Evolutionary conservation across 2,797 vertebrate species (phyloP).

Genomic region (Petrocephalus sullivani): DNA sequence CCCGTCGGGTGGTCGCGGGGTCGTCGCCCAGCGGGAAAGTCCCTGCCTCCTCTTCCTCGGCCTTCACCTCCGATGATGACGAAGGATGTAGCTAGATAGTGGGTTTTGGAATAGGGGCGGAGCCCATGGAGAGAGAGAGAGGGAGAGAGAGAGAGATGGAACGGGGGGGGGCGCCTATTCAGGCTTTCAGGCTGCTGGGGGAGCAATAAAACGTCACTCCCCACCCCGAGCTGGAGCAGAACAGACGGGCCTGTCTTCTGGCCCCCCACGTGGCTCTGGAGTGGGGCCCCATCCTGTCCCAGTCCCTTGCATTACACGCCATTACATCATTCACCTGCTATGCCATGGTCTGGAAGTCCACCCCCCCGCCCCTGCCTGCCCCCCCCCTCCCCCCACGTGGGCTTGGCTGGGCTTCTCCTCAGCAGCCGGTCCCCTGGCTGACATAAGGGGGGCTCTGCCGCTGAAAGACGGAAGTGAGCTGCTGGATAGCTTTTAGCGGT

Average conservation of each 20-base stretch:
- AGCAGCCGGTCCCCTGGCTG: slow-evolving; percentile 10
- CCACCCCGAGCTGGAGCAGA: slow-evolving; percentile 18
- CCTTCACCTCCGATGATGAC: background rate
- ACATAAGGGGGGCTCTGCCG: background rate
- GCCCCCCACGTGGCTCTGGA: background rate
- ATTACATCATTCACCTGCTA: slow-evolving; percentile 44
- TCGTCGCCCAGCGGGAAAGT: background rate
- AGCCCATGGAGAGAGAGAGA: background rate
- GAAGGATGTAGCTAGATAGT: background rate
- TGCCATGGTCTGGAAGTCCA: slow-evolving; percentile 38
- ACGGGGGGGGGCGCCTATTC: background rate
- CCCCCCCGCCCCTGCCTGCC: slow-evolving; percentile 19
- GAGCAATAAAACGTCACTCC: background rate
- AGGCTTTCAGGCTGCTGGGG: background rate
- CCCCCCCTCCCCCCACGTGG: slow-evolving; percentile 18
- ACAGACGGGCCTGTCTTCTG: slow-evolving; percentile 26
- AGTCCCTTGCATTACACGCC: slow-evolving; percentile 33
- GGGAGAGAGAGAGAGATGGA: background rate
- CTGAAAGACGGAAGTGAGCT: slow-evolving; percentile 10
- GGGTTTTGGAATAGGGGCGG: background rate
- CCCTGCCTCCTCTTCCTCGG: background rate
- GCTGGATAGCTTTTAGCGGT: background rate
- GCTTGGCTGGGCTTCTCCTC: background rate
- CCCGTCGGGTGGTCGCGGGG: background rate
- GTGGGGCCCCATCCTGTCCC: slow-evolving; percentile 24